phyloP scores from a whole-genome alignment of 2,797 vertebrate genomes.

The Rhincodon typus region DNA sequence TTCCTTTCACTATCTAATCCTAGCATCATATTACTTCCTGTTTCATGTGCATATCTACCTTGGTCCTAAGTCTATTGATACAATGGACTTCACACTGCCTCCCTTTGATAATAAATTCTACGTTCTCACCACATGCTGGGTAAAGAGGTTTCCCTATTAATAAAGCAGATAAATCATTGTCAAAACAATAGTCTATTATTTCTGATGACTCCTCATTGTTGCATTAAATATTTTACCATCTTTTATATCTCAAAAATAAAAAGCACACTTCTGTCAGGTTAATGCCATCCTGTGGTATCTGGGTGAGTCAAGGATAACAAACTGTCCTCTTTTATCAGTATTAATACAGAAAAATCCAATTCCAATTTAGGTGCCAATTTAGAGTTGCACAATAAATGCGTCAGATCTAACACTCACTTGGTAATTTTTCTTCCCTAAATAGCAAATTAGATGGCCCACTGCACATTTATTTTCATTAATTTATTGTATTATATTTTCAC shows the following conservation, averaged over 20 bases:
- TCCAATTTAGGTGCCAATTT: slow-evolving; percentile 30
- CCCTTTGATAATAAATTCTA: background rate
- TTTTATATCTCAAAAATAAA: background rate
- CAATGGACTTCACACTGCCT: background rate
- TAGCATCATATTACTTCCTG: background rate
- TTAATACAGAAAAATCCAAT: slow-evolving; percentile 12
- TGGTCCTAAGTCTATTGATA: background rate
- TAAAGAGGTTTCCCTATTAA: background rate
- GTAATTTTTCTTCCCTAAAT: background rate
- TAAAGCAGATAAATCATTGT: background rate
- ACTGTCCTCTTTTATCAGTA: slow-evolving; percentile 16
- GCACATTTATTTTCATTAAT: slow-evolving; percentile 19
- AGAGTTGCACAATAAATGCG: background rate
- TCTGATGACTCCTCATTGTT: background rate
- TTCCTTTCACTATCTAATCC: background rate
- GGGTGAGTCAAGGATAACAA: background rate
- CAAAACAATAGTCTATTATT: background rate
- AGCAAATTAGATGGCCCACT: background rate
- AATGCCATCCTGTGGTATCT: background rate
- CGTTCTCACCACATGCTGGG: background rate
- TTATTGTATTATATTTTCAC: background rate
- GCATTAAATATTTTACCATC: background rate
- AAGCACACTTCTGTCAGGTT: background rate
- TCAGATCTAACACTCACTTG: background rate
- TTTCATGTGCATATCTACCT: background rate